Evolutionary conservation across 2,797 vertebrate genomes (phyloP).

Genomic region (Macroramphosus scolopax): DNA sequence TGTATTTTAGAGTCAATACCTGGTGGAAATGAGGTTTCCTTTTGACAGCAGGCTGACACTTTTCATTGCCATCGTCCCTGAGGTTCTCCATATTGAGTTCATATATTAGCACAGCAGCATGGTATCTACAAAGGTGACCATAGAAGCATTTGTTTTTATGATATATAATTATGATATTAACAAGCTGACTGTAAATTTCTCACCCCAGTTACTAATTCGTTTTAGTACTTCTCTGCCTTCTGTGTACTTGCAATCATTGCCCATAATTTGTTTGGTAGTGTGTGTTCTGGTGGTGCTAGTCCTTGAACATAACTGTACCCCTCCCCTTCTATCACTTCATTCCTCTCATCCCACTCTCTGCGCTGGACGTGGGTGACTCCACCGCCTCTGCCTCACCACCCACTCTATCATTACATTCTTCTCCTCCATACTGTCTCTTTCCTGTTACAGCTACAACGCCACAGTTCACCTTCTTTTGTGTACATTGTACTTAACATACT

Average conservation of each 20-base stretch:
- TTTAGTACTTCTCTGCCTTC: slow-evolving; percentile 19
- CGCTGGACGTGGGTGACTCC: slow-evolving; percentile 51
- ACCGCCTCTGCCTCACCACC: slow-evolving; percentile 43
- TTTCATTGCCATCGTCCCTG: not conserved
- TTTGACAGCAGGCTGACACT: slow-evolving; percentile 5
- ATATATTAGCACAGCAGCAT: slow-evolving; percentile 11
- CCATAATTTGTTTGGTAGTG: slow-evolving; percentile 21
- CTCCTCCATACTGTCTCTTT: slow-evolving; percentile 43
- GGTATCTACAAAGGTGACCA: no score
- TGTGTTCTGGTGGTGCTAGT: slow-evolving; percentile 37
- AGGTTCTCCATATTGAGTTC: slow-evolving; percentile 4
- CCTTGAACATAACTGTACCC: slow-evolving; percentile 49
- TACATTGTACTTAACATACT: slow-evolving; percentile 18
- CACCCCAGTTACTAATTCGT: slow-evolving; percentile 6
- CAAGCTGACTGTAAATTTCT: not conserved
- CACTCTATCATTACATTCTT: slow-evolving; percentile 61
- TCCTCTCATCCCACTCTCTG: slow-evolving; percentile 60
- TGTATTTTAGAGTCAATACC: slow-evolving; percentile 20
- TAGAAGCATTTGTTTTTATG: no score
- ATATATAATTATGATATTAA: no score
- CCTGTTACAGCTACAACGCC: slow-evolving; percentile 28
- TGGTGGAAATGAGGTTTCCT: slow-evolving; percentile 4
- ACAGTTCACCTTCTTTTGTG: slow-evolving; percentile 27
- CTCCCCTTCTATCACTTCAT: slow-evolving; percentile 60
- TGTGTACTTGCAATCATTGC: slow-evolving; percentile 21